Evolutionary conservation across 2,797 vertebrate genomes (phyloP), one percentile per base, ranked within the genome.

Genomic region (Cirrhinus mrigala): DNA sequence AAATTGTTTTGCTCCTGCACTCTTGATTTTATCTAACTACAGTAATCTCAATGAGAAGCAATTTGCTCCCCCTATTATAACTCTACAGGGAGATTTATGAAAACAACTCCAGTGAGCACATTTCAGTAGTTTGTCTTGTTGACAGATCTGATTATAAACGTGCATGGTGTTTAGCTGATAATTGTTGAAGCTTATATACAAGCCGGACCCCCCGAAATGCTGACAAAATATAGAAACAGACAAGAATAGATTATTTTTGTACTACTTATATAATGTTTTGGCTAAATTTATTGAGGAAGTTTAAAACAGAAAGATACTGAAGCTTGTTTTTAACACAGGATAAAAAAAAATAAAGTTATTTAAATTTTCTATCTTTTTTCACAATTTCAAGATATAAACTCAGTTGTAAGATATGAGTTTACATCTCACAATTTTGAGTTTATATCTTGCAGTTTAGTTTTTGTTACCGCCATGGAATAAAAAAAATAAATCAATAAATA

Each of bases 1-100:
- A 0, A 52, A 74, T 46, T 0, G 58, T 66, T 66, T 74, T 44
- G 11, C 24, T 75, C 29, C 18, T 69, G 11, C 56, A 20, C 48
- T 84, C 4, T 66, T 66, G 48, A 77, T 44, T 69, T 84, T 56
- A 83, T 83, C 73, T 15, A 40, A 69, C 40, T 70, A 78, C 18
- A 70, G 69, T 66, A 79, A 64, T 68, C 44, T 83, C 5, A 76
- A 56, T 77, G 46, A 40, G 60, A 8, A 37, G 82, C 9, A 64
- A 40, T 76, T 76, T 66, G n/a, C 48, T 11, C 62, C n/a, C 73
- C 33, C 4, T 50, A 5, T 68, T 10, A 15, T 22, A 66, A 77
- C 48, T 52, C 60, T 69, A 22, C 5, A 3, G 62, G 58, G 74
- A 78, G 48, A 44, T 27, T 54, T 18, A 8, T 37, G n/a, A 50